Evolutionary conservation across 2,888 invertebrate genomes (phyloP).

Genomic region (Pecten maximus): DNA sequence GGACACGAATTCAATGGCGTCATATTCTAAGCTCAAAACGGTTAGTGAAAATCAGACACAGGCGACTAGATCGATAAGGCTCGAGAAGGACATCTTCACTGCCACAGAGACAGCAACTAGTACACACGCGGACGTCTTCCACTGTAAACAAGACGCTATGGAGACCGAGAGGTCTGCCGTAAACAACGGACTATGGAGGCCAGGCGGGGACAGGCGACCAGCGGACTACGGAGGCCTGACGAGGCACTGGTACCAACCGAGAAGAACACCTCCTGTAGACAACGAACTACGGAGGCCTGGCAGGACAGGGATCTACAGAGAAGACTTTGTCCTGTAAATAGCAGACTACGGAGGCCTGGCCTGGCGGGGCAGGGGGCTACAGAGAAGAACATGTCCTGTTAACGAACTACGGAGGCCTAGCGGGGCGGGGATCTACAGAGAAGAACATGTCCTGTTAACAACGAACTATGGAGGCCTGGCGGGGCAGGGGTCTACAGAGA

Average conservation of each 20-base stretch:
- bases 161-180: not conserved
- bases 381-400: not conserved
- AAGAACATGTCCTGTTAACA: not conserved
- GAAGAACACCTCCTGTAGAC: not conserved
- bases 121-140: not conserved
- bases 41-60: slow-evolving; percentile 21
- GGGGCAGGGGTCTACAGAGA: not conserved
- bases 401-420: not conserved
- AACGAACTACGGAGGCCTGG: not conserved
- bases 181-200: not conserved
- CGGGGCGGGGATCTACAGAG: not conserved
- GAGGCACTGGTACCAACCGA: too few relatives aligned
- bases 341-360: not conserved
- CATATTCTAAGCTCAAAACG: slow-evolving; percentile 19
- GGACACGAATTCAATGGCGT: not conserved
- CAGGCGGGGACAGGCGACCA: not conserved
- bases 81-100: not conserved
- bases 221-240: not conserved
- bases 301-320: not conserved
- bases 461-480: not conserved
- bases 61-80: not conserved
- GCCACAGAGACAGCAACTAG: slow-evolving; percentile 9
- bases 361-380: not conserved
- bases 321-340: not conserved
- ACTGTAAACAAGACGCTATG: not conserved